Evolutionary conservation across 2,888 invertebrate genomes (phyloP).

Genomic region (Torymus auratus): DNA sequence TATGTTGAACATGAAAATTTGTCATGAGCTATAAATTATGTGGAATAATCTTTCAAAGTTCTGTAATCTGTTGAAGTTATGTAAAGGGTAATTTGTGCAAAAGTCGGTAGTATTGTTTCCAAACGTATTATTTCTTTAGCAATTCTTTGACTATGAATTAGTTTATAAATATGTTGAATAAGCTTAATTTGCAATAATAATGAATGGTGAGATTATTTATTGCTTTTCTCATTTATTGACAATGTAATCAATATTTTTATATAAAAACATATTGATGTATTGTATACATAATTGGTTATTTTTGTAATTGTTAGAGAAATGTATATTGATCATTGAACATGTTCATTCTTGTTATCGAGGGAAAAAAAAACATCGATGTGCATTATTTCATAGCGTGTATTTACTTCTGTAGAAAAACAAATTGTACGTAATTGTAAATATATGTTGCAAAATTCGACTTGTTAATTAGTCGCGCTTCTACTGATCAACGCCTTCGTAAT

Average conservation of each 20-base stretch:
- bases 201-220: not conserved
- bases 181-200: too few relatives aligned
- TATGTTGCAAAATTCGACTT: slow-evolving; percentile 30
- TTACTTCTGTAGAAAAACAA: not conserved
- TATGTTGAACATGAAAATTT: too few relatives aligned
- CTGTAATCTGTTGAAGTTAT: too few relatives aligned
- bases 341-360: slow-evolving; percentile 11
- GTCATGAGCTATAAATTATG: too few relatives aligned
- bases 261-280: slow-evolving; percentile 24
- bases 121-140: too few relatives aligned
- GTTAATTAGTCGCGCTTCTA: slow-evolving; percentile 27
- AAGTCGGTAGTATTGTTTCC: too few relatives aligned
- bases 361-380: slow-evolving; percentile 13
- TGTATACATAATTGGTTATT: slow-evolving; percentile 15
- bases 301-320: not conserved
- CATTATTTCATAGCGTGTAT: slow-evolving; percentile 6
- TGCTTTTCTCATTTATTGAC: slow-evolving; percentile 4
- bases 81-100: too few relatives aligned
- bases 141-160: too few relatives aligned
- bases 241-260: slow-evolving; percentile 1
- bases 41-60: too few relatives aligned
- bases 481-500: slow-evolving; percentile 11
- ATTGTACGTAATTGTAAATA: slow-evolving; percentile 41
- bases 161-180: too few relatives aligned
- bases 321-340: not conserved